Evolutionary conservation across 2,113 vertebrate genomes (phyloP), one percentile per base, ranked within the genome.

Genomic region (Apaloderma vittatum): DNA sequence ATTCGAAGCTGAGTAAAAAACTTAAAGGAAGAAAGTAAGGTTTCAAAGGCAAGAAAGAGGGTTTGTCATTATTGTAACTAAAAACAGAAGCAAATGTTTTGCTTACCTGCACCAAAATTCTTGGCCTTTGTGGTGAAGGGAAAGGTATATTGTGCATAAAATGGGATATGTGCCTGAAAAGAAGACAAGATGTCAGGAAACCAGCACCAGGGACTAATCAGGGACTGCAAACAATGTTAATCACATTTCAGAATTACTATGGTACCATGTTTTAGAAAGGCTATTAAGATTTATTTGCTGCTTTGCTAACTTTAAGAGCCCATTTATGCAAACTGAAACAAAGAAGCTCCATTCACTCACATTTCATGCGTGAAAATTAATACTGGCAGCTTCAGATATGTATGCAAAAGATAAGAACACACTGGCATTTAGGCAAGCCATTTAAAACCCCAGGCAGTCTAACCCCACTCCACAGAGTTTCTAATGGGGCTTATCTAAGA

Each of bases 101-200:
- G 29, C 81, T 98, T 97, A 99, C 99, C 98, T 99, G 99, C 76
- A 99, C 99, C 78, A 99, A 98, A 92, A 99, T 99, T 97, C 99
- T 98, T 94, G 99, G 99, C 96, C 99, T 99, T 94, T 99, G 99
- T 55, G 99, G 99, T 77, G 99, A 99, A 88, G 99, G 99, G 93
- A 99, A 99, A 68, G 99, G 99, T 92, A 99, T 99, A 73, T 98
- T 99, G 97, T 99, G 99, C 99, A 99, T 99, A 97, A 99, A 99
- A 98, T 99, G 99, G 24, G 99, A 99, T 97, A 99, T 99, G 96
- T 99, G 99, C 95, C 99, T 99, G 86, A 90, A 90, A 97, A 97
- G 80, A 95, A 83, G 45, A 77, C 3, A 83, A 62, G 27, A 21
- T 45, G 12, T 43, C 43, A 86, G 24, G 70, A 76, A 83, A 90